phyloP scores from a whole-genome alignment of 2,888 invertebrate genomes.

The Drosophila nr. fundita region DNA sequence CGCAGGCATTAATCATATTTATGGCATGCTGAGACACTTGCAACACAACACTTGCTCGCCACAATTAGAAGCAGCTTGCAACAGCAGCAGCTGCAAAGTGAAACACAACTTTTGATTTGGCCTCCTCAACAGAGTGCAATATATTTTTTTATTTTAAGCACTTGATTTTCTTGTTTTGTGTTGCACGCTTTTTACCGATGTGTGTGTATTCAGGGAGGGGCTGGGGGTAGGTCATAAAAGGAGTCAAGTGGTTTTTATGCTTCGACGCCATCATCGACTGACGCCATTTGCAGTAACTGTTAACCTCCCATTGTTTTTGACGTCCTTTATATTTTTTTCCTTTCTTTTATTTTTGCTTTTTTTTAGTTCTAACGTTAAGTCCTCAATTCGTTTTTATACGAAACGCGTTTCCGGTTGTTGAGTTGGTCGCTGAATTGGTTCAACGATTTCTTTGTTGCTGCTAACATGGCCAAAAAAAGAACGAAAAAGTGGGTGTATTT shows the following conservation, averaged over 20 bases:
- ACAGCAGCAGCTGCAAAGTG: slow-evolving; percentile 6
- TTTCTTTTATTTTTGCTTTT: slow-evolving; percentile 45
- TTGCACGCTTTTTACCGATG: slow-evolving; percentile 60
- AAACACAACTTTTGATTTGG: slow-evolving; percentile 11
- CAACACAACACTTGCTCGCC: slow-evolving; percentile 35
- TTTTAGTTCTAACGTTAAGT: slow-evolving; percentile 76
- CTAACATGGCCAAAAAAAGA: slow-evolving; percentile 23
- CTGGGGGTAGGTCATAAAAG: slow-evolving; percentile 61
- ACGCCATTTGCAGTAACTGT: slow-evolving; percentile 71
- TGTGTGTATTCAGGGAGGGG: slow-evolving; percentile 47
- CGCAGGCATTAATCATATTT: slow-evolving; percentile 82
- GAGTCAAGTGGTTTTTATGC: slow-evolving; percentile 74
- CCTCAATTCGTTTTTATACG: slow-evolving; percentile 81
- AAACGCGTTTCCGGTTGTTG: slow-evolving; percentile 81
- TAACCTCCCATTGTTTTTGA: slow-evolving; percentile 42
- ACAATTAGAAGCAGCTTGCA: slow-evolving; percentile 59
- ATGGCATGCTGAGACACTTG: slow-evolving; percentile 57
- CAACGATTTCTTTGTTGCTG: slow-evolving; percentile 76
- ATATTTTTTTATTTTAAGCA: neutral
- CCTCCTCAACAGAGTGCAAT: slow-evolving; percentile 27
- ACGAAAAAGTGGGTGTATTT: neutral
- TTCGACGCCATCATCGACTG: slow-evolving; percentile 73
- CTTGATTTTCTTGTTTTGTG: slow-evolving; percentile 37
- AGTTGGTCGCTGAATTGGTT: slow-evolving; percentile 81
- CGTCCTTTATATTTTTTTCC: slow-evolving; percentile 49